Evolutionary conservation across 2,888 invertebrate species (phyloP).

Genomic region (Acheta domesticus): DNA sequence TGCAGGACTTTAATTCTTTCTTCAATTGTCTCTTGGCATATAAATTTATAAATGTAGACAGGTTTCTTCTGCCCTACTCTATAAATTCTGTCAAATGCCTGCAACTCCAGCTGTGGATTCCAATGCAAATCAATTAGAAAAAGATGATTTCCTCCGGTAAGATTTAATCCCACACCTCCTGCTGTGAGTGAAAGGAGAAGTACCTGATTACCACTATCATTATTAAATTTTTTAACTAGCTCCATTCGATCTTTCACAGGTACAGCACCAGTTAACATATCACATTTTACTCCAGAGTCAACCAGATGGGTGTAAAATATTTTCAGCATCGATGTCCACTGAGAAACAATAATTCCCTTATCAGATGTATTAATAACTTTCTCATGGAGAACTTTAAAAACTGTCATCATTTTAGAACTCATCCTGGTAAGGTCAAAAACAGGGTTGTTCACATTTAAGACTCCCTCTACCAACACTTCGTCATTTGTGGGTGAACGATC

Average conservation of each 20-base stretch:
- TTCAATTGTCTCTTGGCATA: constrained; percentile 84
- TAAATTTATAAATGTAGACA: constrained; percentile 80
- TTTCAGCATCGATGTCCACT: constrained; percentile 82
- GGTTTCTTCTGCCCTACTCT: constrained; percentile 81
- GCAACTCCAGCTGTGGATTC: constrained; percentile 94
- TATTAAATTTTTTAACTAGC: constrained; percentile 69
- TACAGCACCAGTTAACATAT: constrained; percentile 72
- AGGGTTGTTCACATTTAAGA: constrained; percentile 66
- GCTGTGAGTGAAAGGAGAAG: constrained; percentile 84
- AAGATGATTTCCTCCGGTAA: constrained; percentile 88
- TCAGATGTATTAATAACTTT: constrained; percentile 55
- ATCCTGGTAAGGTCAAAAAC: constrained; percentile 59
- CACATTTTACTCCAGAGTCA: constrained; percentile 51
- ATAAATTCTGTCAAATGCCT: constrained; percentile 92
- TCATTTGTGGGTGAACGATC: constrained; percentile 38
- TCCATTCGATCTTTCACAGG: constrained; percentile 67
- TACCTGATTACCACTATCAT: constrained; percentile 57
- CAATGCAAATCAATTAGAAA: constrained; percentile 90
- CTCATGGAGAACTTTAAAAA: constrained; percentile 56
- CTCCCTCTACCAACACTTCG: constrained; percentile 56
- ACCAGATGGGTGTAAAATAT: constrained; percentile 66
- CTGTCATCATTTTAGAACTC: constrained; percentile 66
- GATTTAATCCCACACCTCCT: constrained; percentile 92
- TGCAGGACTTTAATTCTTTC: constrained; percentile 79
- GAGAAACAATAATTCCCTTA: constrained; percentile 84